These are phyloP conservation scores for Sminthopsis crassicaudata DNA, from an alignment of 2,113 vertebrate genomes.

Conservation along the genomic window DNA sequence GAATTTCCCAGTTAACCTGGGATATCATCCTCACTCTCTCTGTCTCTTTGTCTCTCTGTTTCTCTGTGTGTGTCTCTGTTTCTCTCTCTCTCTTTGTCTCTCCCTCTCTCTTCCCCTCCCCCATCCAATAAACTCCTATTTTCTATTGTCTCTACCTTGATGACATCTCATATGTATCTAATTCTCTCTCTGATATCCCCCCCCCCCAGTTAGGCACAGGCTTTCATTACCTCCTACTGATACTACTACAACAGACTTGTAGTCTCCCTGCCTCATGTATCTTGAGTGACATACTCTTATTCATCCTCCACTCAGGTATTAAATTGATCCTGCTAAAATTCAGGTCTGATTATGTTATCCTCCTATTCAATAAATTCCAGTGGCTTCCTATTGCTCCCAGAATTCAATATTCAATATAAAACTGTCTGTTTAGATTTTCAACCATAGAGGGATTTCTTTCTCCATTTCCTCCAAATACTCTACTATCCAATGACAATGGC, in stretches of 20 bases:
- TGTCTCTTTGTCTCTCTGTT: no score
- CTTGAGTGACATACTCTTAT: not conserved
- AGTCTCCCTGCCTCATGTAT: not conserved
- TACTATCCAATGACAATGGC: not conserved
- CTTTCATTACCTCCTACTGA: not conserved
- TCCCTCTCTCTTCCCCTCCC: not conserved
- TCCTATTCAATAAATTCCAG: not conserved
- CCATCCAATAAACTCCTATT: not conserved
- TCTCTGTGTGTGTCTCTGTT: no score
- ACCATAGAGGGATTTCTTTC: no score
- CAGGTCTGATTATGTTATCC: not conserved
- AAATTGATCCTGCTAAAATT: not conserved
- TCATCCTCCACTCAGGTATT: not conserved
- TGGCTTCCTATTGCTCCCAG: no score
- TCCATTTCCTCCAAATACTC: no score
- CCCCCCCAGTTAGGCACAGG: not conserved
- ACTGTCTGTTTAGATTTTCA: no score
- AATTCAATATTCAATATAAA: no score
- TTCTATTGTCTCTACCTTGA: not conserved
- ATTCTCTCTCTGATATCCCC: not conserved
- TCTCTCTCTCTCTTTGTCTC: not conserved
- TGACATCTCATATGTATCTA: not conserved
- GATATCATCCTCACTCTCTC: not conserved
- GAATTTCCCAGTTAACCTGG: not conserved
- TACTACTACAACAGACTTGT: not conserved